Percentiles rank a stretch among this genome's conserved stretches.
These are phyloP conservation scores for Alca torda DNA, from an alignment of 2,797 vertebrate species.

Conservation along the genomic window DNA sequence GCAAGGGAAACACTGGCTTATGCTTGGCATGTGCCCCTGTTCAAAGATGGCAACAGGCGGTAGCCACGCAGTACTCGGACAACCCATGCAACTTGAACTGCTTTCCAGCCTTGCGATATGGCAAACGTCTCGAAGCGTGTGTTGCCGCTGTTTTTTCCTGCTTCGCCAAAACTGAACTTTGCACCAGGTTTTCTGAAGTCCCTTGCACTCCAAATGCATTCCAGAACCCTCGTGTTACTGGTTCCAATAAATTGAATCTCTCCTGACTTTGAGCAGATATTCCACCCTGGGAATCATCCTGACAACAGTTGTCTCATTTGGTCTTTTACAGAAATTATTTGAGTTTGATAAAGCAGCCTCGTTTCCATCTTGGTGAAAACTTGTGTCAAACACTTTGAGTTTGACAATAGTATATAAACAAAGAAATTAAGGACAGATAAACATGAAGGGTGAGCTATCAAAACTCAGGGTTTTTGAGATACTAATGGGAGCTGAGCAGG, in stretches of 20 bases:
- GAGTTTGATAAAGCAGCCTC: background rate
- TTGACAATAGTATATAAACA: background rate
- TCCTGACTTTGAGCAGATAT: background rate
- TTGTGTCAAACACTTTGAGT: background rate
- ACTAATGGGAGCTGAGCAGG: background rate
- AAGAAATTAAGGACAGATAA: background rate
- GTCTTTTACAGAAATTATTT: background rate
- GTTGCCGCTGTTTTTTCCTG: background rate
- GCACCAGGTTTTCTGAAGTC: background rate
- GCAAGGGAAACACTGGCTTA: background rate
- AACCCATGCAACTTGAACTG: rapidly evolving
- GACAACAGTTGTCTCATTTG: background rate
- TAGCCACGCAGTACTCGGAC: background rate
- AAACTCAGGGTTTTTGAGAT: background rate
- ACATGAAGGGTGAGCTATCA: background rate
- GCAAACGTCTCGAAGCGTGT: background rate
- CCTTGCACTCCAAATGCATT: background rate
- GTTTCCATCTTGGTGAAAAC: background rate
- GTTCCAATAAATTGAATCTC: background rate
- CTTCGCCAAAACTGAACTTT: background rate
- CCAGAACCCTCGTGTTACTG: background rate
- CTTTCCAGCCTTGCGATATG: background rate
- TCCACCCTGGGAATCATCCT: background rate
- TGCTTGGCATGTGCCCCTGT: background rate
- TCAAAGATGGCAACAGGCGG: background rate